A percentile compares a stretch with the other conserved stretches of the same genome.
These are phyloP conservation scores for Onychostruthus taczanowskii DNA, from an alignment of 2,113 vertebrate species.

Conservation along the genomic window DNA sequence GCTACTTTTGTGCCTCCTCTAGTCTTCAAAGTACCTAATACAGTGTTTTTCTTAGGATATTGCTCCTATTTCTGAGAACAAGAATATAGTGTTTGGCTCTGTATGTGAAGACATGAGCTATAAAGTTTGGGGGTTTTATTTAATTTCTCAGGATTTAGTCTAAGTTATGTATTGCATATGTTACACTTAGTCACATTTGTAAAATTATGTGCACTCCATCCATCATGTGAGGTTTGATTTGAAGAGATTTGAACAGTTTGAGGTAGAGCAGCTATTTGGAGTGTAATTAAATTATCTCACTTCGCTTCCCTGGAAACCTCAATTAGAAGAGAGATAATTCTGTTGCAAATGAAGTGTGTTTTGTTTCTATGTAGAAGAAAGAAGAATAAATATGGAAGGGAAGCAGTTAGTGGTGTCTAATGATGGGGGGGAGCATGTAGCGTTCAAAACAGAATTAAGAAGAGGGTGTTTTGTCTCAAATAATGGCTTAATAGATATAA, in stretches of 20 bases:
- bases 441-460: not conserved
- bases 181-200: not conserved
- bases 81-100: not conserved
- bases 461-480: not conserved
- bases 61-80: not conserved
- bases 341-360: slow-evolving; percentile 16
- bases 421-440: not conserved
- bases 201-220: not conserved
- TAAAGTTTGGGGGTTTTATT: not conserved
- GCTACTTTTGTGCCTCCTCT: not conserved
- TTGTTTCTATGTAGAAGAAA: not conserved
- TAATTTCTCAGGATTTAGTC: not conserved
- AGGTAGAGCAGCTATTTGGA: slow-evolving; percentile 4
- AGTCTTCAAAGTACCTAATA: not conserved
- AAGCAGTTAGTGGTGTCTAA: not conserved
- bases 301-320: not conserved
- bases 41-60: not conserved
- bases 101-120: not conserved
- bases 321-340: slow-evolving; percentile 5
- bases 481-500: slow-evolving; percentile 16
- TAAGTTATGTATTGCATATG: not conserved
- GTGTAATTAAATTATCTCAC: slow-evolving; percentile 50
- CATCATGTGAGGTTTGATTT: not conserved
- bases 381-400: not conserved
- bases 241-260: slow-evolving; percentile 32